Percentiles rank a stretch among this genome's conserved stretches.
These are phyloP conservation scores for Stenchaetothrips biformis DNA, from an alignment of 2,888 invertebrate genomes.

Conservation along the genomic window DNA sequence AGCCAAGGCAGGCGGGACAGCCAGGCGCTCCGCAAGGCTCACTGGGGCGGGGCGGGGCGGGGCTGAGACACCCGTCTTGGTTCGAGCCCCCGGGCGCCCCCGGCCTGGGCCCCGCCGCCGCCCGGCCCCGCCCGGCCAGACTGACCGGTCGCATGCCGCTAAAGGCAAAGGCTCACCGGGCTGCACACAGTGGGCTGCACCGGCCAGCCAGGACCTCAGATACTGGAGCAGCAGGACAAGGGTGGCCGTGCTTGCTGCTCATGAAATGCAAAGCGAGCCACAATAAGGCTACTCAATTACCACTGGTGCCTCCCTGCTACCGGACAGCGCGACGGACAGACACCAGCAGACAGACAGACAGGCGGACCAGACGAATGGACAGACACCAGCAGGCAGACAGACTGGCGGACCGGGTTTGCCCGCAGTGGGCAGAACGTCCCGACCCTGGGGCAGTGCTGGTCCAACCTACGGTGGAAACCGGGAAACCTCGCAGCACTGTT, in stretches of 20 bases:
- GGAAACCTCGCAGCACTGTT: too few species aligned
- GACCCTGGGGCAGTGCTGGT: too few species aligned
- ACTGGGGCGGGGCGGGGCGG: not conserved
- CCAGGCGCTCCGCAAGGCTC: constrained; percentile 44
- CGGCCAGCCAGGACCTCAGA: constrained; percentile 41
- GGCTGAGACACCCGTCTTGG: not conserved
- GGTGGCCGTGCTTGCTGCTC: constrained; percentile 28
- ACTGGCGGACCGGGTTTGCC: too few species aligned
- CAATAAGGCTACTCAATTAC: constrained; percentile 24
- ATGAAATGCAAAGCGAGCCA: constrained; percentile 32
- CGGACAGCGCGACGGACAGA: constrained; percentile 30
- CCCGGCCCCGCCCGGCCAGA: constrained; percentile 40
- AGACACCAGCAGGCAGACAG: not conserved
- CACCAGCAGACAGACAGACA: constrained; percentile 2
- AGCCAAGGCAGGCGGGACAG: constrained; percentile 37
- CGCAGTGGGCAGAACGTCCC: too few species aligned
- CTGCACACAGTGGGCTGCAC: too few species aligned
- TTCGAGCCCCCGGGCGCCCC: too few species aligned
- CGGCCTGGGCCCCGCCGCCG: constrained; percentile 41
- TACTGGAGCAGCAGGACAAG: constrained; percentile 42
- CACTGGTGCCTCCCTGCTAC: constrained; percentile 36
- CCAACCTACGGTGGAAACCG: too few species aligned
- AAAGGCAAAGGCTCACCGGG: constrained; percentile 35
- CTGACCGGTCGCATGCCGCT: constrained; percentile 39
- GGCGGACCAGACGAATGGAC: too few species aligned